Evolutionary conservation across 2,113 vertebrate species (phyloP).

Genomic region (Melanotaenia duboulayi): DNA sequence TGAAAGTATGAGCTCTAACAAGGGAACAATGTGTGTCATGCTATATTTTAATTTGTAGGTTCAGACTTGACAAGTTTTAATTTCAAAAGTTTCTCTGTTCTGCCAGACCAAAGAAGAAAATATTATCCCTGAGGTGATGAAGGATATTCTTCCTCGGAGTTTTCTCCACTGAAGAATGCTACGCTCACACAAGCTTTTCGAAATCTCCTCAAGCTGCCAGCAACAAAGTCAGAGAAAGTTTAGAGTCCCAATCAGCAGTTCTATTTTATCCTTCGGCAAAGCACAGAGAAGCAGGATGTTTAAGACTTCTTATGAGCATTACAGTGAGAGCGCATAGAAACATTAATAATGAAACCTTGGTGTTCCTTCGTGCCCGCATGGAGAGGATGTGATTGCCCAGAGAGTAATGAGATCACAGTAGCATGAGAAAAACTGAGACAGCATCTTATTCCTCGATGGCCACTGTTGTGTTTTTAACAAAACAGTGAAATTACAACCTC

Average conservation of each 20-base stretch:
- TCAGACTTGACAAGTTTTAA: slow-evolving; percentile 3
- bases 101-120: not conserved
- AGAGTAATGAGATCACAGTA: not conserved
- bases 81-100: slow-evolving; percentile 22
- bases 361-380: not conserved
- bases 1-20: not conserved
- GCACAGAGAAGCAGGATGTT: not conserved
- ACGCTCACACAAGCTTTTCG: not conserved
- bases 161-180: not conserved
- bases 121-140: slow-evolving; percentile 23
- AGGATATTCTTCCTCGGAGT: not conserved
- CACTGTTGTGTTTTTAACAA: not conserved
- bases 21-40: not conserved
- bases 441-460: not conserved
- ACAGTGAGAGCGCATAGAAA: not conserved
- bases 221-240: slow-evolving; percentile 26
- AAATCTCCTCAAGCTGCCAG: slow-evolving; percentile 31
- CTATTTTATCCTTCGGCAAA: not conserved
- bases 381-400: not conserved
- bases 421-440: not conserved
- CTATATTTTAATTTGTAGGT: slow-evolving; percentile 15
- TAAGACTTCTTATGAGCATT: not conserved
- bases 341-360: slow-evolving; percentile 3
- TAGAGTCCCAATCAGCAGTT: not conserved
- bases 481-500: not conserved